Percentiles rank a stretch among this genome's conserved stretches.
phyloP scores from a whole-genome alignment of 2,888 invertebrate species.

The Eupithecia insigniata region DNA sequence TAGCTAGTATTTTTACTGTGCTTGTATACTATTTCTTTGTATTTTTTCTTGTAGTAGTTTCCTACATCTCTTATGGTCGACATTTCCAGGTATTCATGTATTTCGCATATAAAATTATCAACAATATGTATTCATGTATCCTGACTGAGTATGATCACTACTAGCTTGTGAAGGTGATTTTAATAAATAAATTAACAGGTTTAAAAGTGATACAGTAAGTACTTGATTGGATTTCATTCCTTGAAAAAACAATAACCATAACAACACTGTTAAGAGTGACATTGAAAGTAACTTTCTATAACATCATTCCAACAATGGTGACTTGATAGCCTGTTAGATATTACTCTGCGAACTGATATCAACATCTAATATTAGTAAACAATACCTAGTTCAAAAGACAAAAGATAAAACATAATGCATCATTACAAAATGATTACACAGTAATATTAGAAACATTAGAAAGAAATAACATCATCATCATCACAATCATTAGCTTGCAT shows the following conservation, averaged over 20 bases:
- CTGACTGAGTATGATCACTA: too few species aligned
- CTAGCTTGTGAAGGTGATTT: too few species aligned
- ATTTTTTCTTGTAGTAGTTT: too few species aligned
- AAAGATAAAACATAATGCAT: conserved; percentile 10
- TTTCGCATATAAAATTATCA: too few species aligned
- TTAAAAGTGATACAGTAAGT: not conserved
- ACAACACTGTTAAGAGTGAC: not conserved
- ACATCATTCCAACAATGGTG: conserved; percentile 9
- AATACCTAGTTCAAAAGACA: conserved; percentile 18
- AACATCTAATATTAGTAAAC: conserved; percentile 34
- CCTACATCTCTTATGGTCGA: too few species aligned
- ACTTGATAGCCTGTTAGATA: not conserved
- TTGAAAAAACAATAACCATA: not conserved
- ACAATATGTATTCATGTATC: too few species aligned
- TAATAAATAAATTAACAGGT: too few species aligned
- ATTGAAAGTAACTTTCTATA: not conserved
- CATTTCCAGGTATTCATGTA: too few species aligned
- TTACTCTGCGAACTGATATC: conserved; percentile 22
- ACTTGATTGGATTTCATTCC: not conserved
- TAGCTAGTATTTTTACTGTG: too few species aligned
- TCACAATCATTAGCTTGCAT: not conserved
- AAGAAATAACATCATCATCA: not conserved
- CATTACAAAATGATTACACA: not conserved
- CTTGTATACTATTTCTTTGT: too few species aligned
- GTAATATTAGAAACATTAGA: not conserved